Conservation (phyloP, 2,888 invertebrate species). For the Mactromeris polynyma region DNA sequence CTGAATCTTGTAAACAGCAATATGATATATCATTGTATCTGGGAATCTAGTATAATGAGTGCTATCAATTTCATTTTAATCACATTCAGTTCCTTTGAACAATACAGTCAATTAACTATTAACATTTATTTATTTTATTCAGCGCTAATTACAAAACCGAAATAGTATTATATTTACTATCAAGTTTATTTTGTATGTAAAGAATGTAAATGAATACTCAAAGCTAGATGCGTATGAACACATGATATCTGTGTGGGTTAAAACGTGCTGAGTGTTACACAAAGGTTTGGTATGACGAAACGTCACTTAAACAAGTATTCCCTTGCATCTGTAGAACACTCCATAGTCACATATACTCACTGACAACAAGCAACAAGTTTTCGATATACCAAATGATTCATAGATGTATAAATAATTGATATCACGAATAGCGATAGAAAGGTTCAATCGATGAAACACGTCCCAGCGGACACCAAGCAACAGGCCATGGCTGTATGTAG, state of each 20-base stretch:
- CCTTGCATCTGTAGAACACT: neutral
- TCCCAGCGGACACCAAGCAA: constrained; percentile 21
- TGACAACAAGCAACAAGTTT: neutral
- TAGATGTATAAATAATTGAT: constrained; percentile 45
- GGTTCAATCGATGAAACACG: constrained; percentile 34
- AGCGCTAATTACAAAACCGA: too few species aligned
- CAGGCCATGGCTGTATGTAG: neutral
- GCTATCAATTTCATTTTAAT: too few species aligned
- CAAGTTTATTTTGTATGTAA: too few species aligned
- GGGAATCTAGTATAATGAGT: too few species aligned
- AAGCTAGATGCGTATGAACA: too few species aligned
- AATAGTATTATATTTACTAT: too few species aligned
- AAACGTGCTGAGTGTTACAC: neutral
- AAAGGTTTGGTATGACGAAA: neutral
- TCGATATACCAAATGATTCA: constrained; percentile 30
- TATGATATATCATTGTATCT: too few species aligned
- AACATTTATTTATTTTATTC: too few species aligned
- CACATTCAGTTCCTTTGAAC: too few species aligned
- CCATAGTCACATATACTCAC: neutral
- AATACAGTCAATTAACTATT: too few species aligned
- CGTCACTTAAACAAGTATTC: neutral
- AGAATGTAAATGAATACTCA: too few species aligned
- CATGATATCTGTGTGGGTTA: neutral
- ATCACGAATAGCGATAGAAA: constrained; percentile 31
- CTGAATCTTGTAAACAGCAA: too few species aligned